Evolutionary conservation across 2,797 vertebrate species (phyloP).

Genomic region (Amazonetta brasiliensis): DNA sequence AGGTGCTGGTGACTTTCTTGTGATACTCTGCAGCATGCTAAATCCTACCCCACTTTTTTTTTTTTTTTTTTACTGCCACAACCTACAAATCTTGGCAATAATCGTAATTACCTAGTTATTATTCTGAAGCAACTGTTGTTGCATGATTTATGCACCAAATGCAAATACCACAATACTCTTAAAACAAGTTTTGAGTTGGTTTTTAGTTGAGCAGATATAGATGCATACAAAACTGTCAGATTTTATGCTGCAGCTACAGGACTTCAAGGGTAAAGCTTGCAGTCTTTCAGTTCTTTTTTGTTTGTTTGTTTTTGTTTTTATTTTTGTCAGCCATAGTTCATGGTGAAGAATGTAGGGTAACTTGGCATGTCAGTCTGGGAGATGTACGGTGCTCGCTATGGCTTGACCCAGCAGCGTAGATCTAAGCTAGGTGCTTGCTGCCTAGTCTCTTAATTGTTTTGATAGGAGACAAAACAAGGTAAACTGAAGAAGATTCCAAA

Average conservation of each 20-base stretch:
- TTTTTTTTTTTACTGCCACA: neutral
- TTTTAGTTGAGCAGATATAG: neutral
- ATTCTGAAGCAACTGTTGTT: neutral
- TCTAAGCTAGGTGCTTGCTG: neutral
- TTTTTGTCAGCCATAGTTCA: rapidly evolving
- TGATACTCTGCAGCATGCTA: neutral
- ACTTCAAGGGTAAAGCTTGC: neutral
- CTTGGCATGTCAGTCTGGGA: neutral
- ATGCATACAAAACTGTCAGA: neutral
- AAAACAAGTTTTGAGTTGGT: neutral
- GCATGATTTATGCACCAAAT: neutral
- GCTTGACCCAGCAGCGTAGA: neutral
- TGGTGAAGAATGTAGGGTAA: neutral
- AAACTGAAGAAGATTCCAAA: neutral
- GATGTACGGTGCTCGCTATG: neutral
- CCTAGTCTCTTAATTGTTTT: neutral
- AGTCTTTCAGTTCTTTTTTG: neutral
- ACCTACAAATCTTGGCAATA: neutral
- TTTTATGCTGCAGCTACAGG: neutral
- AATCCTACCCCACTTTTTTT: neutral
- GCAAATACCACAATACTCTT: neutral
- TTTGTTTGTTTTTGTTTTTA: neutral
- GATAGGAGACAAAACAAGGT: neutral
- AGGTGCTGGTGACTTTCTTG: neutral
- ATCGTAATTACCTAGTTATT: neutral